Conservation (phyloP, 2,113 vertebrate genomes). For the Puffinus mauretanicus region DNA sequence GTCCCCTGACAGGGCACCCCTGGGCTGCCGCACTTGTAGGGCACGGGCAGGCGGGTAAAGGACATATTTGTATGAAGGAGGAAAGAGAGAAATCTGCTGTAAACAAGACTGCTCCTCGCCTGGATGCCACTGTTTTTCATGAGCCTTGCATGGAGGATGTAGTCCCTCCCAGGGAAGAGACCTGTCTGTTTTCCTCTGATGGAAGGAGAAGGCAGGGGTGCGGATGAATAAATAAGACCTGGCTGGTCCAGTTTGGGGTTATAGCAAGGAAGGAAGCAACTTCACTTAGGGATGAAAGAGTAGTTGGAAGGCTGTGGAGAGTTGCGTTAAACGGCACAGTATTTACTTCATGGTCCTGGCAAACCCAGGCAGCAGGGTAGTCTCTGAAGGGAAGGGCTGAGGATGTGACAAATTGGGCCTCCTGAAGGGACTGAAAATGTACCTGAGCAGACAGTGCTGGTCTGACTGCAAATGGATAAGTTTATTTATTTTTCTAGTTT, state of each 20-base stretch:
- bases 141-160: background rate
- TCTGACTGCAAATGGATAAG: background rate
- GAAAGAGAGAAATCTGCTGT: background rate
- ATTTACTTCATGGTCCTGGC: background rate
- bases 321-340: background rate
- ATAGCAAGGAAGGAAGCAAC: background rate
- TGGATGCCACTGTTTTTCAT: rapidly evolving
- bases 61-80: rapidly evolving
- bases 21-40: rapidly evolving
- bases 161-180: background rate
- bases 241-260: background rate
- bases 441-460: background rate
- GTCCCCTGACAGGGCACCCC: background rate
- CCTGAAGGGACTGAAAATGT: background rate
- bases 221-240: background rate
- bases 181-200: rapidly evolving
- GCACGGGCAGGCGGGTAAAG: no score
- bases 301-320: background rate
- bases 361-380: background rate
- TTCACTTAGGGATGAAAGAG: background rate
- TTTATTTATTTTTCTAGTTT: background rate
- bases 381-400: background rate
- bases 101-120: background rate
- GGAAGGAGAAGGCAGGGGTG: background rate
- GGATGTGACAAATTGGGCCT: rapidly evolving